These are phyloP conservation scores for Ciconia maguari DNA, from an alignment of 2,113 vertebrate species.

Conservation along the genomic window DNA sequence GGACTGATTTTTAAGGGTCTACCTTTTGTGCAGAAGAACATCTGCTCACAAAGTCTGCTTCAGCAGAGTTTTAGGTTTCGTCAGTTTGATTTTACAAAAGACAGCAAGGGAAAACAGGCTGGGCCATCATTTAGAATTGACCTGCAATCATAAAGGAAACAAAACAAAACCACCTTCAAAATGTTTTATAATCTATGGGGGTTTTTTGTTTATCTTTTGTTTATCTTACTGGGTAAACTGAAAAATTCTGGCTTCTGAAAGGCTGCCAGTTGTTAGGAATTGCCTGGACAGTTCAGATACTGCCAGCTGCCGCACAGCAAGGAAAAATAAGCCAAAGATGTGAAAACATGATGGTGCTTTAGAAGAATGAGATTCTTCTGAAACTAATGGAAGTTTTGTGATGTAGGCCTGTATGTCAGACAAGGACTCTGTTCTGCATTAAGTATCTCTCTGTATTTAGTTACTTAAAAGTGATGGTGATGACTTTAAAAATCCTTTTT, in stretches of 20 bases:
- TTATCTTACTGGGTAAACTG: not conserved
- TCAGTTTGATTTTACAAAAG: not conserved
- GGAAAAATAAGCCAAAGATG: not conserved
- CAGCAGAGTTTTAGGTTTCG: not conserved
- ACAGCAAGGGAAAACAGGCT: not conserved
- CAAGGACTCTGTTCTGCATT: not conserved
- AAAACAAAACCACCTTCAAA: not conserved
- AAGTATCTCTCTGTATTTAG: not conserved
- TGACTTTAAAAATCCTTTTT: not conserved
- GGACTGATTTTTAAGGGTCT: not conserved
- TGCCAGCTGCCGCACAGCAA: not conserved
- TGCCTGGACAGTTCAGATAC: not conserved
- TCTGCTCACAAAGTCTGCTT: not conserved
- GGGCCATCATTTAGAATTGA: not conserved
- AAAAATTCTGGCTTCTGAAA: not conserved
- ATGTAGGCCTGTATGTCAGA: not conserved
- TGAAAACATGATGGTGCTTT: not conserved
- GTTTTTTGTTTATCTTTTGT: not conserved
- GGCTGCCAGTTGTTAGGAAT: not conserved
- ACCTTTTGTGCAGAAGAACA: not conserved
- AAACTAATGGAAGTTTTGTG: not conserved
- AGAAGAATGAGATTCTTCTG: not conserved
- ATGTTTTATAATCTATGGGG: not conserved
- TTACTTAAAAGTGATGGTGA: not conserved
- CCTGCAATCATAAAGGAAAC: not conserved